Base-by-base conservation (phyloP, 2,888 invertebrate genomes). In the Andrena camellia region DNA sequence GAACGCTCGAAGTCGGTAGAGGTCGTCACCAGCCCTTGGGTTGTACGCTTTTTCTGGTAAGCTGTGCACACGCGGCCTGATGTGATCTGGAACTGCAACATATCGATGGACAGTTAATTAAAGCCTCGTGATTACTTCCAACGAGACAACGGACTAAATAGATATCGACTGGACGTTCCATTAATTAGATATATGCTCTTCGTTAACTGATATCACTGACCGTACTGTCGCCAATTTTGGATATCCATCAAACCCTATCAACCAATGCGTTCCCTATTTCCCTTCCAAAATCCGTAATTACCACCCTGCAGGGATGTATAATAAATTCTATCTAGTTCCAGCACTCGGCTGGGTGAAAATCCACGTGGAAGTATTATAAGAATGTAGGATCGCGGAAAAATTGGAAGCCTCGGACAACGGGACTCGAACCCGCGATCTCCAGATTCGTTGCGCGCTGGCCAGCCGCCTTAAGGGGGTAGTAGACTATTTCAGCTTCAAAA, bases 41-140 rank as follows among this genome's bases (percentile, higher is more conserved):
- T 98, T 98, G 95, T 97, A 97, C 0, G 97, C 97, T 92, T 97
- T 97, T 94, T 98, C 98, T 0, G 98, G 98, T 57, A 98, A 94
- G 20, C 97, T 97, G 94, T 97, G 97, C 0, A 98, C 98, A 2
- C 98, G 95, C 0, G 97, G 97, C 33, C 98, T 94, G 78, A 97
- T 96, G 93, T 98, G 97, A 93, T 97, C 97, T 83, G 97, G 97
- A 89, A 97, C 98, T 97, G 94, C 35, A 94, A 76, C 76, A 80
- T 50, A 74, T 33, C 20, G 54, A 83, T 54, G 33, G 64, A 59
- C 57, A 73, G 74, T 82, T 82, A 72, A 84, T 85, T 80, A 85
- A 83, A 60, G 17, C 59, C n/a, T 1, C 20, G 42, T 26, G 31
- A 57, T 75, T 35, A 67, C 48, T 42, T 71, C 48, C 66, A 57